phyloP scores from a whole-genome alignment of 2,113 vertebrate species.

The Engraulis encrasicolus region DNA sequence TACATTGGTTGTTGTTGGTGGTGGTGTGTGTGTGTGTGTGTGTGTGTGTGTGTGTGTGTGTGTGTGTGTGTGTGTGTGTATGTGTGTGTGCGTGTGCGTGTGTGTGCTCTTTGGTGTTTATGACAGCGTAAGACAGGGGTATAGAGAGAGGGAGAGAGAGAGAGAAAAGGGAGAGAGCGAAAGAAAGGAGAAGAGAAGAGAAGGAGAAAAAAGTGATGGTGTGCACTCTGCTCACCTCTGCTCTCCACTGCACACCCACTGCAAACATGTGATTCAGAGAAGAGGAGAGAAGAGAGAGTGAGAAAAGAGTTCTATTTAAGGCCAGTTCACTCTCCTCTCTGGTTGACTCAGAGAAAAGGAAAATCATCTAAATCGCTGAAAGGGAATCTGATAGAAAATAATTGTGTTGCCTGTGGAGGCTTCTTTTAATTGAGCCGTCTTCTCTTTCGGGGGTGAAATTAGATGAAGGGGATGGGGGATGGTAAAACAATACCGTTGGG shows the following conservation, averaged over 20 bases:
- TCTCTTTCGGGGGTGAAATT: not conserved
- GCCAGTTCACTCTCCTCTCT: not conserved
- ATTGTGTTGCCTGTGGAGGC: not conserved
- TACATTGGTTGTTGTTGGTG: conserved; percentile 48
- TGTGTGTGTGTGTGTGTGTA: not conserved
- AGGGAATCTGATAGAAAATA: conserved; percentile 19
- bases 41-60: not conserved
- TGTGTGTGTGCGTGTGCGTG: not conserved
- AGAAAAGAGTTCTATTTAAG: not conserved
- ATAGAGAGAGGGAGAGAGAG: too few relatives aligned
- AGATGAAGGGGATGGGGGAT: not conserved
- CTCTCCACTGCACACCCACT: not conserved
- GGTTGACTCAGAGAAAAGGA: conserved; percentile 5
- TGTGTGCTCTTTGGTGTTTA: conserved; percentile 40
- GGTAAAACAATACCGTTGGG: not conserved
- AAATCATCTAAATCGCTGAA: not conserved
- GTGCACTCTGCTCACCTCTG: not conserved
- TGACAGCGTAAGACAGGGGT: not conserved
- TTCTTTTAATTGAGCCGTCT: conserved; percentile 9
- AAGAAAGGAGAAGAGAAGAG: too few relatives aligned
- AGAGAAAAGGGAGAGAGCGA: too few relatives aligned
- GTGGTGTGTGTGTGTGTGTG: conserved; percentile 21
- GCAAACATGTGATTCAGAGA: not conserved
- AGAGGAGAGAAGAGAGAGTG: not conserved
- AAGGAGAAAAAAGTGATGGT: too few relatives aligned